These are phyloP conservation scores for Lagopus muta DNA, from an alignment of 2,113 vertebrate genomes.

Conservation along the genomic window DNA sequence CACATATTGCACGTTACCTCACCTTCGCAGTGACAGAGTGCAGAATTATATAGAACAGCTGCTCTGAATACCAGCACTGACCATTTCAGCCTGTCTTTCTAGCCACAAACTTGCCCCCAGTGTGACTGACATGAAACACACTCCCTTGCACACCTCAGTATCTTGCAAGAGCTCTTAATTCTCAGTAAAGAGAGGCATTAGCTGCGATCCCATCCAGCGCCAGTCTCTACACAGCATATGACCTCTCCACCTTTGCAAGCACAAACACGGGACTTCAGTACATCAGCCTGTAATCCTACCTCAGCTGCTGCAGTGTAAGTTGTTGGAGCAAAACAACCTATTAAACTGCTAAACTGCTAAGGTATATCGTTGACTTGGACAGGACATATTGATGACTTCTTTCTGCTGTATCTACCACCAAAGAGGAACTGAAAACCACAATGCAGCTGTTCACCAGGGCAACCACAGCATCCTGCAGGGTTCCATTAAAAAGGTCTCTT, in stretches of 20 bases:
- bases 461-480: background rate
- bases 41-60: background rate
- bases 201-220: background rate
- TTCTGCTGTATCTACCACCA: background rate
- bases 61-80: background rate
- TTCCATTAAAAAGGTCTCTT: background rate
- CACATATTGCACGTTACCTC: background rate
- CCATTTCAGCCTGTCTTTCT: background rate
- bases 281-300: no score
- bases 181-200: background rate
- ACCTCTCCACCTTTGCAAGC: background rate
- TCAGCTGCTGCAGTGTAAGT: background rate
- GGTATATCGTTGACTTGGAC: background rate
- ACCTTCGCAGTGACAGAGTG: background rate
- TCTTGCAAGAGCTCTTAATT: background rate
- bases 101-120: background rate
- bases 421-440: background rate
- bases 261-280: rapidly evolving
- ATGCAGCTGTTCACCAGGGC: background rate
- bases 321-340: background rate
- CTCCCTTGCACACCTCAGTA: background rate
- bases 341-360: background rate
- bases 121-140: background rate
- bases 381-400: background rate
- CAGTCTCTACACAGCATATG: background rate